A percentile compares a stretch with the other conserved stretches of the same genome.
phyloP scores from a whole-genome alignment of 2,888 invertebrate species.

The Bellardia pandia region DNA sequence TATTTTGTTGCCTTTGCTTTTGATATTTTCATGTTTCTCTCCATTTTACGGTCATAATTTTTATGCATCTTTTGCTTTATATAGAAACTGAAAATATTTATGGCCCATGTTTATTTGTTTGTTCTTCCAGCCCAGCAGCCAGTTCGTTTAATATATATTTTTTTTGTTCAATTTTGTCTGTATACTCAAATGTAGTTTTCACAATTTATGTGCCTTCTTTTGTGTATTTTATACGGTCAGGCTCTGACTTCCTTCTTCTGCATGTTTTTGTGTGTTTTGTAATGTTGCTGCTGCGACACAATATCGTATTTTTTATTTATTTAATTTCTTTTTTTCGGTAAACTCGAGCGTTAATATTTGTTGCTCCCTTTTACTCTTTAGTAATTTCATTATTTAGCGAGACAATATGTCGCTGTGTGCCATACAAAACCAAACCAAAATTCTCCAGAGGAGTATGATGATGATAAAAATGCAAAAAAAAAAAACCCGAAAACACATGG shows the following conservation, averaged over 20 bases:
- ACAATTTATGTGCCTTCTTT: background rate
- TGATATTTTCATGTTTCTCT: constrained; percentile 45
- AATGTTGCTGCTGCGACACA: constrained; percentile 1
- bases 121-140: background rate
- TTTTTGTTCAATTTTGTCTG: background rate
- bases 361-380: constrained; percentile 59
- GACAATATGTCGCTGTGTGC: constrained; percentile 64
- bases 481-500: constrained; percentile 3
- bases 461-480: constrained; percentile 8
- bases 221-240: background rate
- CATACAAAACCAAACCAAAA: constrained; percentile 24
- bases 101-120: constrained; percentile 9
- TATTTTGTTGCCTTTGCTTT: constrained; percentile 32
- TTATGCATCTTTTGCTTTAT: constrained; percentile 64
- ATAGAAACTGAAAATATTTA: constrained; percentile 4
- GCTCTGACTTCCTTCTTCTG: background rate
- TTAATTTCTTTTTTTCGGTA: constrained; percentile 22
- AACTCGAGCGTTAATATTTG: background rate
- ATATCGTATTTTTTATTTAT: background rate
- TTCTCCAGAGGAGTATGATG: constrained; percentile 34
- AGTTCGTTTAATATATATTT: background rate
- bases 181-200: constrained; percentile 7
- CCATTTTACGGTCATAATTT: constrained; percentile 54
- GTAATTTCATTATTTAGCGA: constrained; percentile 58
- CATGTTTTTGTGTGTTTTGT: too few relatives aligned